phyloP scores from a whole-genome alignment of 2,113 vertebrate species.

The Podocnemis expansa region DNA sequence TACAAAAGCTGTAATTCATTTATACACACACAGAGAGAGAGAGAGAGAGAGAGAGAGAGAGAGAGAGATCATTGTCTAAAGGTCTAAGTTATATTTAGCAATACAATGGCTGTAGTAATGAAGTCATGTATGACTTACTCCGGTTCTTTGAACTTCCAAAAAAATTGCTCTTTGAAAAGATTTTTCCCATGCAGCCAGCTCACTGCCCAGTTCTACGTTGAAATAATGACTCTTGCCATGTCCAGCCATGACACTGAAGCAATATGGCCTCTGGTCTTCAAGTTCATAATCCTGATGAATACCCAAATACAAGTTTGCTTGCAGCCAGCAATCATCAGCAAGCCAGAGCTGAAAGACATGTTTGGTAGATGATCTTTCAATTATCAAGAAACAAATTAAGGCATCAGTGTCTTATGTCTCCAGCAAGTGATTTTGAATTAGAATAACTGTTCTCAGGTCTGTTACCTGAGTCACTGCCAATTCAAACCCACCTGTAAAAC shows the following conservation, averaged over 20 bases:
- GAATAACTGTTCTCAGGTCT: neutral
- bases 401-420: neutral
- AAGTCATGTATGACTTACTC: constrained; percentile 79
- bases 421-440: neutral
- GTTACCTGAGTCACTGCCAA: neutral
- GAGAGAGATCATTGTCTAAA: neutral
- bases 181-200: constrained; percentile 90
- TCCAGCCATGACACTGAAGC: constrained; percentile 89
- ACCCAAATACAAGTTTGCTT: constrained; percentile 86
- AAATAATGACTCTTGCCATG: constrained; percentile 90
- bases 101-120: neutral
- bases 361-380: constrained; percentile 51
- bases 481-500: neutral
- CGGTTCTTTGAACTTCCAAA: constrained; percentile 90
- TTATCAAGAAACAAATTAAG: constrained; percentile 23
- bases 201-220: constrained; percentile 87
- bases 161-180: constrained; percentile 93
- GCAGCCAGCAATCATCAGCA: constrained; percentile 89
- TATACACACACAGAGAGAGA: too few species aligned
- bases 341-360: constrained; percentile 87
- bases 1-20: neutral
- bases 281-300: constrained; percentile 85
- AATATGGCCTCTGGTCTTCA: constrained; percentile 84
- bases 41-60: too few species aligned
- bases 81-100: neutral